A percentile compares a stretch with the other conserved stretches of the same genome.
These are phyloP conservation scores for Xiphorhynchus elegans DNA, from an alignment of 2,113 vertebrate genomes.

Conservation along the genomic window DNA sequence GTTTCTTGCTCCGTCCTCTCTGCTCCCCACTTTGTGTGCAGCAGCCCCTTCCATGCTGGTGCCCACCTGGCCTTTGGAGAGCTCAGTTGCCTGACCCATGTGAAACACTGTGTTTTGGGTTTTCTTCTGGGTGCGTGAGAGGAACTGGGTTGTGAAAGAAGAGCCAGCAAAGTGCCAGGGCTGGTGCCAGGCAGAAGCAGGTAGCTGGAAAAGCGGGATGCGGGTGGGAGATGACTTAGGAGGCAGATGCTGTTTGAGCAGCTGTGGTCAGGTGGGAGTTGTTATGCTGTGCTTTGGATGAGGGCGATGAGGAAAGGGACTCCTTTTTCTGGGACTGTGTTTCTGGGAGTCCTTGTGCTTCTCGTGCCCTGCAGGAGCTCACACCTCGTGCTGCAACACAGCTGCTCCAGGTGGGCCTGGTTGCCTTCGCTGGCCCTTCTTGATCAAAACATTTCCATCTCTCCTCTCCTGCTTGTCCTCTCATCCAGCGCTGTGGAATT, in stretches of 20 bases:
- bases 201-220: neutral
- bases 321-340: neutral
- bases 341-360: neutral
- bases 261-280: neutral
- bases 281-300: neutral
- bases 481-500: neutral
- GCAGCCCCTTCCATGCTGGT: neutral
- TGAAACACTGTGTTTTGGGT: neutral
- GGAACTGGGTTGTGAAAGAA: neutral
- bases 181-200: neutral
- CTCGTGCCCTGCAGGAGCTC: neutral
- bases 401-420: neutral
- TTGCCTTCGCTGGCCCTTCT: accelerated
- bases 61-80: neutral
- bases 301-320: neutral
- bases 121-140: neutral
- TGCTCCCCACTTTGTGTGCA: accelerated
- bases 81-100: neutral
- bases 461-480: neutral
- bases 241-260: accelerated
- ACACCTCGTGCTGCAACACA: accelerated
- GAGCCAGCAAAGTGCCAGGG: neutral
- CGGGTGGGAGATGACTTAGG: neutral
- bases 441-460: neutral
- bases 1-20: neutral